phyloP scores from a whole-genome alignment of 2,113 vertebrate species.

The Chloebia gouldiae region DNA sequence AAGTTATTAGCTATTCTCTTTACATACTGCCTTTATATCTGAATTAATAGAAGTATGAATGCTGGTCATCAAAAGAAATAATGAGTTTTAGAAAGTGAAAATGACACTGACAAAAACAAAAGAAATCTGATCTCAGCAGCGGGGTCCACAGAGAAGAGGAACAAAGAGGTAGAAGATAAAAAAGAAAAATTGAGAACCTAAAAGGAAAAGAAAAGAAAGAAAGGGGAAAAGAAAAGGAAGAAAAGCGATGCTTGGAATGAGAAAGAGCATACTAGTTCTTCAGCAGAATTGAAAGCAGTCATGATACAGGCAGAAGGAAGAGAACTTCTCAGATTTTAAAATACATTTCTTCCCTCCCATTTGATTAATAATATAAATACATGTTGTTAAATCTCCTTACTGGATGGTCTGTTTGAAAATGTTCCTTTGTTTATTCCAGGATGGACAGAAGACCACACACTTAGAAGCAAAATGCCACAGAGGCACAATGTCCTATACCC shows the following conservation, averaged over 20 bases:
- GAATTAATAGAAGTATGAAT: constrained; percentile 70
- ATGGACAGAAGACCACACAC: accelerated
- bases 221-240: not conserved
- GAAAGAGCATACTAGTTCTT: not conserved
- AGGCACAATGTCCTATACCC: not conserved
- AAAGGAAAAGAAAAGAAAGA: not conserved
- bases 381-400: not conserved
- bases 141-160: constrained; percentile 60
- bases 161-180: constrained; percentile 57
- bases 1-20: constrained; percentile 66
- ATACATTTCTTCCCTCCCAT: not conserved
- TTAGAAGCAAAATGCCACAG: not conserved
- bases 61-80: constrained; percentile 64
- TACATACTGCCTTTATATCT: constrained; percentile 46
- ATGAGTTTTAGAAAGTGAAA: constrained; percentile 69
- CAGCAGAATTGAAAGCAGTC: not conserved
- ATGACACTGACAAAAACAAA: constrained; percentile 68
- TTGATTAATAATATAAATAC: not conserved
- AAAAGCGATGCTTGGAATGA: not conserved
- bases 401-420: not conserved
- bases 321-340: not conserved
- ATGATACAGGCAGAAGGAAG: not conserved
- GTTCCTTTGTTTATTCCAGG: not conserved
- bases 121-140: constrained; percentile 55
- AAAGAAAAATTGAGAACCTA: not conserved